phyloP scores from a whole-genome alignment of 2,113 vertebrate genomes.

The Paedocypris sp. region DNA sequence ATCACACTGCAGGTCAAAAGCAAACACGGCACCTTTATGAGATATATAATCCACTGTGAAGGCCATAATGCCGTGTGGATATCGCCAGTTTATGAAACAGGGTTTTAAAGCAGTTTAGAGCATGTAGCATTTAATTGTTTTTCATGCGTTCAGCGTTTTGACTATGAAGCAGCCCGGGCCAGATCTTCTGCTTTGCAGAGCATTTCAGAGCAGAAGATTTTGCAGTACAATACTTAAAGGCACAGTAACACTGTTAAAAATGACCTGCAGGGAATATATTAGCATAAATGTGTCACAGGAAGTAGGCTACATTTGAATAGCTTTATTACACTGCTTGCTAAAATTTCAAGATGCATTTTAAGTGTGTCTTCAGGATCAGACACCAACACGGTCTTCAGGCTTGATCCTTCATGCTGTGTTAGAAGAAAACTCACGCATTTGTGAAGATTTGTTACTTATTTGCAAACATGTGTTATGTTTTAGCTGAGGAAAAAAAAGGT shows the following conservation, averaged over 20 bases:
- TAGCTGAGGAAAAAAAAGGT: too few species aligned
- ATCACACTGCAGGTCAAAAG: not conserved
- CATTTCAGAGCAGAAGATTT: conserved; percentile 58
- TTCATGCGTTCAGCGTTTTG: conserved; percentile 12
- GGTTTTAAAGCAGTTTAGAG: not conserved
- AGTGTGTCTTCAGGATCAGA: not conserved
- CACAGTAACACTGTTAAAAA: conserved; percentile 42
- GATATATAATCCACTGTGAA: not conserved
- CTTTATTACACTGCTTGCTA: not conserved
- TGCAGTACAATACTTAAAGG: conserved; percentile 65
- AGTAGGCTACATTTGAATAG: conserved; percentile 16
- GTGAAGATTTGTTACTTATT: too few species aligned
- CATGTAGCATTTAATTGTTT: not conserved
- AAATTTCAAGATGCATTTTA: not conserved
- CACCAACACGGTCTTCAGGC: too few species aligned
- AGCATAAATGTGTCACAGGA: conserved; percentile 29
- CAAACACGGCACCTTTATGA: conserved; percentile 1
- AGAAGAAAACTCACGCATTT: too few species aligned
- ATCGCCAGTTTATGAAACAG: not conserved
- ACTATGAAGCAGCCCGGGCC: conserved; percentile 26
- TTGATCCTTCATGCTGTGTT: too few species aligned
- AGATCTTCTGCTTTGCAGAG: conserved; percentile 59
- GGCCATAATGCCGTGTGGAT: not conserved
- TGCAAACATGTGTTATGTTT: too few species aligned
- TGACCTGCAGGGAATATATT: conserved; percentile 21